Conservation (phyloP, 92 coral and sea anemone species). For the Phenganax subtilis region DNA sequence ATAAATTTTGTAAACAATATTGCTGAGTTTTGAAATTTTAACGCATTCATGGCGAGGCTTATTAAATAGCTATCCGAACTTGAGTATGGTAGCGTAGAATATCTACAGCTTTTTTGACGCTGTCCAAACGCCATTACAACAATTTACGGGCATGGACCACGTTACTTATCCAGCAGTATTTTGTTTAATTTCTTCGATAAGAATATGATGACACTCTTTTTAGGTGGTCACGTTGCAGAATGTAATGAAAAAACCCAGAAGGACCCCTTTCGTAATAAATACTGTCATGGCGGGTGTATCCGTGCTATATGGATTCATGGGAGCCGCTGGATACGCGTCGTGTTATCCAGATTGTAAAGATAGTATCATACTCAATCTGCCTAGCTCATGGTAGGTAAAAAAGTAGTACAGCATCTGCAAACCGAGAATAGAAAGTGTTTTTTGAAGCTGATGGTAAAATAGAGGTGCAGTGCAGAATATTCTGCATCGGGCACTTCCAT, state of each 20-base stretch:
- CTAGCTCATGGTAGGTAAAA: background rate
- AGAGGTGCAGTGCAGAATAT: too few species aligned
- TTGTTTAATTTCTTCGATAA: too few species aligned
- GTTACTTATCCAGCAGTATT: too few species aligned
- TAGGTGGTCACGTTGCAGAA: background rate
- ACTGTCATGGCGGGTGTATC: conserved; percentile 7
- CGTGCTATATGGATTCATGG: conserved; percentile 3
- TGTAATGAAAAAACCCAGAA: background rate
- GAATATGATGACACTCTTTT: background rate
- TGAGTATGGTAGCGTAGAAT: too few species aligned
- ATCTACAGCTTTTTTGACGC: background rate
- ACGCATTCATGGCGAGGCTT: too few species aligned
- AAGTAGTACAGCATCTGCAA: background rate
- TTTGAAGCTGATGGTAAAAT: too few species aligned
- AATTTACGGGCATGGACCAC: too few species aligned
- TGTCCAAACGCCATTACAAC: background rate
- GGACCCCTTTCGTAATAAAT: background rate
- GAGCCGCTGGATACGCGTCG: conserved; percentile 5
- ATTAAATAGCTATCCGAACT: too few species aligned
- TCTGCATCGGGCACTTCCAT: too few species aligned
- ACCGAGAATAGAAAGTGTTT: too few species aligned
- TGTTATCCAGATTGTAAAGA: background rate
- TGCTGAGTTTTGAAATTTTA: too few species aligned
- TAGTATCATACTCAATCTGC: conserved; percentile 15
- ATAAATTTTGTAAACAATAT: too few species aligned